Evolutionary conservation across 2,797 vertebrate genomes (phyloP).

Genomic region (Sebastes steindachneri): DNA sequence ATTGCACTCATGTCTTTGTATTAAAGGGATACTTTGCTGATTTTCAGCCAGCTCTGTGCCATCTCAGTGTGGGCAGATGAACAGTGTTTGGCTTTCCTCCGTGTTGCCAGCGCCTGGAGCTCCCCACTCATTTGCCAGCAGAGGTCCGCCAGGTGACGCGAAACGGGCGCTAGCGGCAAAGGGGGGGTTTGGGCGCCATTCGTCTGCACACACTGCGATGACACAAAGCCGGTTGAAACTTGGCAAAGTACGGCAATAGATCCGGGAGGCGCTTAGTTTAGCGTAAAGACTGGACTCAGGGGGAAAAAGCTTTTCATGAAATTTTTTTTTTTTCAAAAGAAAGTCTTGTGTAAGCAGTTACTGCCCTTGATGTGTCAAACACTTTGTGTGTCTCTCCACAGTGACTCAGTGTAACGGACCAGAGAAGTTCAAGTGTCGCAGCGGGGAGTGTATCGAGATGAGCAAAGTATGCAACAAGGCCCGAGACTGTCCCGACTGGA

Average conservation of each 20-base stretch:
- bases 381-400: conserved; percentile 44
- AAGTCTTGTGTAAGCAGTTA: neutral
- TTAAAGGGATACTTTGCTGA: neutral
- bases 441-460: conserved; percentile 95
- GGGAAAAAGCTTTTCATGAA: neutral
- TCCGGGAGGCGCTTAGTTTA: neutral
- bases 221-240: too few species aligned
- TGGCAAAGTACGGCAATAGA: neutral
- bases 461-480: conserved; percentile 94
- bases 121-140: too few species aligned
- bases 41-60: neutral
- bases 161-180: too few species aligned
- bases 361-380: neutral
- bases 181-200: too few species aligned
- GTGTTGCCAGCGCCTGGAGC: too few species aligned
- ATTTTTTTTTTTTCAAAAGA: neutral
- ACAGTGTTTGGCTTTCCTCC: neutral
- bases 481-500: conserved; percentile 96
- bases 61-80: neutral
- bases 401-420: conserved; percentile 94
- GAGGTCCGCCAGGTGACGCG: too few species aligned
- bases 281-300: neutral
- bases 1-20: neutral
- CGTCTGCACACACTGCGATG: too few species aligned
- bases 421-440: conserved; percentile 96